Conservation (phyloP, 1,140 invertebrate genomes). For the Acyrthosiphon pisum region DNA sequence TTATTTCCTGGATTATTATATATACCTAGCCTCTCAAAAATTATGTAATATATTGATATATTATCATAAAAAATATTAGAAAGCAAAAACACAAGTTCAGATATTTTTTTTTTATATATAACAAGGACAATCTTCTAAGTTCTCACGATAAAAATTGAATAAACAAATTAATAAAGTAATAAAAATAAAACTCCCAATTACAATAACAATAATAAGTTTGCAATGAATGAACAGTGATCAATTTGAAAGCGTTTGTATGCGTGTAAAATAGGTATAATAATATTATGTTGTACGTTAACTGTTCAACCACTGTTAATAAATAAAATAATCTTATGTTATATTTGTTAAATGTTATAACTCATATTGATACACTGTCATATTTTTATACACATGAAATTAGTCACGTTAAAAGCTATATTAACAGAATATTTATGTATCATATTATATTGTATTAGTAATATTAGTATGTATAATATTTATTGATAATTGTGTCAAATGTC, state of each 20-base stretch:
- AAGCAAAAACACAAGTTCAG: neutral
- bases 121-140: neutral
- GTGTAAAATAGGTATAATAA: neutral
- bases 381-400: neutral
- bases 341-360: neutral
- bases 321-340: neutral
- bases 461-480: neutral
- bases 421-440: too few relatives aligned
- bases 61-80: neutral
- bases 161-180: neutral
- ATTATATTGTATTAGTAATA: neutral
- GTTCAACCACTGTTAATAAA: neutral
- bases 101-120: neutral
- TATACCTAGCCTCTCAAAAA: neutral
- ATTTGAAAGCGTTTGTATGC: neutral
- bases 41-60: neutral
- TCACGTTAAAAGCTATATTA: neutral
- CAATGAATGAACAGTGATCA: neutral
- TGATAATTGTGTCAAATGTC: neutral
- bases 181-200: neutral
- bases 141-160: neutral
- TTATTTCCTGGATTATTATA: too few relatives aligned
- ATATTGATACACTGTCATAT: neutral
- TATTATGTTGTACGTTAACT: neutral
- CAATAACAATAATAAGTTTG: neutral